Evolutionary conservation across 2,797 vertebrate species (phyloP), one percentile per base, ranked within the genome.

Genomic region (Scomberomorus guttatus): DNA sequence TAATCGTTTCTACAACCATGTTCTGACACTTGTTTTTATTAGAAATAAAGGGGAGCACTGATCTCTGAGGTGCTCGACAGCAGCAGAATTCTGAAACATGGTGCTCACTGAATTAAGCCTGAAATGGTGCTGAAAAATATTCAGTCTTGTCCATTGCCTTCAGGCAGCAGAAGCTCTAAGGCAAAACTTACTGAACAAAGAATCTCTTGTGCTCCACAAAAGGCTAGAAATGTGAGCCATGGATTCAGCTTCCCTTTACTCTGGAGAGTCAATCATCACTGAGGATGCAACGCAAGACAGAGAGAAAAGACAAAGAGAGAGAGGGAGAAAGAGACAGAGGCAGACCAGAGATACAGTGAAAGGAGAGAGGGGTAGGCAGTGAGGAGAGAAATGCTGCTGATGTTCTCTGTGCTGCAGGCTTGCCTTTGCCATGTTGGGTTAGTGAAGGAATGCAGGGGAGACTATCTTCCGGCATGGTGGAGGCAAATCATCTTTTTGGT

Each of bases 171-270:
- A 87, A 69, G 90, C 90, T 93, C 91, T 79, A 73, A 87, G 92
- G 92, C 87, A 89, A 85, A 91, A 94, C 87, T 87, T 83, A 81
- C 60, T 83, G 81, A 93, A 95, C 95, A 95, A 95, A 95, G 94
- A 90, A 70, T 83, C 92, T 90, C 91, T 94, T 95, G 93, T 94
- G 90, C 75, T 84, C 54, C 67, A 89, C 90, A 94, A 95, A 92
- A 89, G 88, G 81, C 79, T 80, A 62, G 93, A 94, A 95, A 95
- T 86, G 85, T 92, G 94, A 95, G 91, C 90, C 90, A 65, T 51
- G 85, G 90, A 91, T 86, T 91, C 88, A 80, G 87, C 90, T 89
- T 89, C 81, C 84, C 86, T 90, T 86, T 92, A 92, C 94, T 94
- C 93, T 75, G 76, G 91, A 93, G 94, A 95, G 89, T 94, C 94